Conservation (phyloP, 2,113 vertebrate species). For the Calonectris borealis region DNA sequence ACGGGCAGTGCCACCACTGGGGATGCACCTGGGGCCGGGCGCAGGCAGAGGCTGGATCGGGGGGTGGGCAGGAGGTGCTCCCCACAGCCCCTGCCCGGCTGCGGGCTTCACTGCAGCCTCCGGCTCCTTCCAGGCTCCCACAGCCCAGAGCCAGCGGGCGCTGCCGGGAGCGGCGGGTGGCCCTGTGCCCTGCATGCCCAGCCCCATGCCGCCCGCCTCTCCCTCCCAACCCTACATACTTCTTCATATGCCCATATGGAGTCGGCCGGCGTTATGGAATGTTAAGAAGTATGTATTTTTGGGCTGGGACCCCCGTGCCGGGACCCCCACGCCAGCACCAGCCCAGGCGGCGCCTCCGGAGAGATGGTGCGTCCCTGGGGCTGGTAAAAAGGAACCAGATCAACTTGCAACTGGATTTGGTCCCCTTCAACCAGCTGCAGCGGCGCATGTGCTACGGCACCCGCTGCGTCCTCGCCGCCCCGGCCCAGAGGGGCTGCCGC, state of each 20-base stretch:
- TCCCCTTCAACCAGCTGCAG: constrained; percentile 80
- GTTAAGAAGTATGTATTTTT: constrained; percentile 78
- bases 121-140: background rate
- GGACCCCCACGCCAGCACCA: background rate
- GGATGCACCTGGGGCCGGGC: no score
- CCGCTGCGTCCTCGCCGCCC: background rate
- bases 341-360: background rate
- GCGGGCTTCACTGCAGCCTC: accelerated
- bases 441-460: background rate
- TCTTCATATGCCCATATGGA: constrained; percentile 80
- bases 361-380: constrained; percentile 42
- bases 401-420: constrained; percentile 75
- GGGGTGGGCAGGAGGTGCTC: background rate
- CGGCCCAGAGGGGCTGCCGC: background rate
- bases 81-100: background rate
- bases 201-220: accelerated
- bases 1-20: accelerated
- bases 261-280: constrained; percentile 72
- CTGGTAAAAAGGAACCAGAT: constrained; percentile 82
- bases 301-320: constrained; percentile 21
- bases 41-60: accelerated
- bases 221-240: constrained; percentile 74
- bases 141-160: accelerated
- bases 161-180: accelerated
- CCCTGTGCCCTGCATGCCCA: accelerated